Evolutionary conservation across 2,888 invertebrate genomes (phyloP), one percentile per base, ranked within the genome.

Genomic region (Watsonalla binaria): DNA sequence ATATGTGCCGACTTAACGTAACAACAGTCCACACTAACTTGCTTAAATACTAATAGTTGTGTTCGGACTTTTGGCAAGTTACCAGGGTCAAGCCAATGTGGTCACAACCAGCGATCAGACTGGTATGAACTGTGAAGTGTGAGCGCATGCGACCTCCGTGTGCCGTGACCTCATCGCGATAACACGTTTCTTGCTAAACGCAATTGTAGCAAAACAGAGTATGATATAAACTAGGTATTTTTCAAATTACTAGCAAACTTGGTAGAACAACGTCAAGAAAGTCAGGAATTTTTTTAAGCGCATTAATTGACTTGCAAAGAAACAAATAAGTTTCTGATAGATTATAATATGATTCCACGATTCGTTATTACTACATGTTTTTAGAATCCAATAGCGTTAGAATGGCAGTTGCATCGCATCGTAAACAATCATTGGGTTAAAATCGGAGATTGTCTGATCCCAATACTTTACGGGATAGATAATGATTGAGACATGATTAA

Each of bases 91-190:
- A 68, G 54, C 56, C 57, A 59, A 56, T 54, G 59, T 51, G 51
- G 58, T 50, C 56, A 60, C 54, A 52, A 60, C 47, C 60, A 51
- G 51, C 51, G 55, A 46, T 46, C 54, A 54, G 57, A 42, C n/a
- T 57, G 47, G 42, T 35, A 56, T 55, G 51, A 54, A 57, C 35
- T 45, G 56, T 24, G 49, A 46, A 58, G 24, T 11, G 42, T 42
- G 48, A 58, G 55, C 61, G 59, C 59, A 57, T 59, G 59, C 72
- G 82, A 86, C 83, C 85, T 84, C 75, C 76, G 69, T 50, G 63
- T 59, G 59, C 54, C 62, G 56, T 79, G 84, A 84, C 84, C 84
- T 84, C 77, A 76, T 62, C 65, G 70, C 57, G 84, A 84, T 84
- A 83, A 72, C 74, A 58, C 56, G 63, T 57, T 72, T 76, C 75